Evolutionary conservation across 1,140 invertebrate genomes (phyloP).

Genomic region (Drosophila funebris): DNA sequence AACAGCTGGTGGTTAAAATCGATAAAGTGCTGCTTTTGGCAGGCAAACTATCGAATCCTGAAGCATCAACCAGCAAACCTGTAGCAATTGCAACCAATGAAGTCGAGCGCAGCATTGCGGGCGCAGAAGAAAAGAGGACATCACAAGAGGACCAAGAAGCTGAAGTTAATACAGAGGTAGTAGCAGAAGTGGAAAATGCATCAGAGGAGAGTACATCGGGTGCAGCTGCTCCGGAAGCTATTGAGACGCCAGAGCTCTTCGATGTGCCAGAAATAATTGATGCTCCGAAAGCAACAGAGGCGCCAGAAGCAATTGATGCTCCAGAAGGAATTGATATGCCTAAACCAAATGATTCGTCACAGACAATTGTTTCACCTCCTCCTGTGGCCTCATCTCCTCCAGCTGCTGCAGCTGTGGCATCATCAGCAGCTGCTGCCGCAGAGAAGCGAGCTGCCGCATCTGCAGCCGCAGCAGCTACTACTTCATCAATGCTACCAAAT

Average conservation of each 20-base stretch:
- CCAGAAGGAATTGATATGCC: background rate
- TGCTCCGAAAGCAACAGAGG: background rate
- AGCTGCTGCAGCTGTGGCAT: background rate
- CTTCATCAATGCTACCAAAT: conserved; percentile 14
- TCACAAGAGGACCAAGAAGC: background rate
- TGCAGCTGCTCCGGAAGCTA: background rate
- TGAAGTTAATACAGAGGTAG: background rate
- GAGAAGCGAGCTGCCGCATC: conserved; percentile 20
- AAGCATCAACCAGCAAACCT: conserved; percentile 51
- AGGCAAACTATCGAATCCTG: conserved; percentile 65
- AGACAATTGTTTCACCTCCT: background rate
- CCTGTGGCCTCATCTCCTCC: background rate
- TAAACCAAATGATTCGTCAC: background rate
- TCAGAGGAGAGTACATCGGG: background rate
- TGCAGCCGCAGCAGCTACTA: background rate
- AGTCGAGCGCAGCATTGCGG: conserved; percentile 44
- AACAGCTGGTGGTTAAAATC: conserved; percentile 85
- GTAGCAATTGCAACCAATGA: background rate
- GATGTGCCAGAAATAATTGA: background rate
- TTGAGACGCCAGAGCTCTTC: background rate
- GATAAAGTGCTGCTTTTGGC: conserved; percentile 83
- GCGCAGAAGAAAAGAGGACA: conserved; percentile 28
- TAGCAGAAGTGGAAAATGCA: background rate
- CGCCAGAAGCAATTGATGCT: background rate
- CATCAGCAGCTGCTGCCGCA: conserved; percentile 20